A percentile compares a stretch with the other conserved stretches of the same genome.
These are phyloP conservation scores for Drosophila algonquin DNA, from an alignment of 2,888 invertebrate species.

Conservation along the genomic window DNA sequence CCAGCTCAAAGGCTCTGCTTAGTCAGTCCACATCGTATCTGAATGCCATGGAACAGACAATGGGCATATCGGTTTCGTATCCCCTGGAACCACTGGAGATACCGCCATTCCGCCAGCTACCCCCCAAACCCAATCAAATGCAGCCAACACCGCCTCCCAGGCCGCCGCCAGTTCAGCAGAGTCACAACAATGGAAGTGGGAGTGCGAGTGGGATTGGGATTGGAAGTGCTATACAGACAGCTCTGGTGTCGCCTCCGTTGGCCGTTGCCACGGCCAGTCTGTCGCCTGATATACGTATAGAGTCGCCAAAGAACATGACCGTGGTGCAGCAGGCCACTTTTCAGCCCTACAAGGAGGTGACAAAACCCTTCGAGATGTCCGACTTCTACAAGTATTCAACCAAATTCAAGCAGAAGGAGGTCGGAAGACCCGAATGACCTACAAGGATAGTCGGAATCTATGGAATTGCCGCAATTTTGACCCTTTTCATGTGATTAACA, in stretches of 20 bases:
- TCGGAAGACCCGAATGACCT: constrained; percentile 67
- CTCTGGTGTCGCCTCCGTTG: constrained; percentile 59
- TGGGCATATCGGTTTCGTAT: constrained; percentile 70
- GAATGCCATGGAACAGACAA: constrained; percentile 75
- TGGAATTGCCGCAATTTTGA: constrained; percentile 16
- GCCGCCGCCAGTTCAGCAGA: constrained; percentile 63
- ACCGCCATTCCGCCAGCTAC: constrained; percentile 56
- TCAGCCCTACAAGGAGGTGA: constrained; percentile 96
- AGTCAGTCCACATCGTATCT: constrained; percentile 83
- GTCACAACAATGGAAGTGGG: constrained; percentile 30
- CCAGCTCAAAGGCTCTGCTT: constrained; percentile 67
- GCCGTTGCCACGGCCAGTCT: constrained; percentile 56
- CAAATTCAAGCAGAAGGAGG: constrained; percentile 90
- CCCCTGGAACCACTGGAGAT: constrained; percentile 64
- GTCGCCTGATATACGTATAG: constrained; percentile 86
- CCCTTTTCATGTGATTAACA: constrained; percentile 49
- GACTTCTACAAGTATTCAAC: constrained; percentile 99
- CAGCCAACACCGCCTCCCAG: constrained; percentile 68
- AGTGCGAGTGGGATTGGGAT: constrained; percentile 15
- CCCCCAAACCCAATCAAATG: constrained; percentile 72
- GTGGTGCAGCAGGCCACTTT: constrained; percentile 94
- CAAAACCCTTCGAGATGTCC: constrained; percentile 98
- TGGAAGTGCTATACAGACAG: constrained; percentile 42
- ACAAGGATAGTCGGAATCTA: constrained; percentile 4
- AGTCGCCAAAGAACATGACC: constrained; percentile 92